phyloP scores from a whole-genome alignment of 2,888 invertebrate genomes.

The Limulus polyphemus region DNA sequence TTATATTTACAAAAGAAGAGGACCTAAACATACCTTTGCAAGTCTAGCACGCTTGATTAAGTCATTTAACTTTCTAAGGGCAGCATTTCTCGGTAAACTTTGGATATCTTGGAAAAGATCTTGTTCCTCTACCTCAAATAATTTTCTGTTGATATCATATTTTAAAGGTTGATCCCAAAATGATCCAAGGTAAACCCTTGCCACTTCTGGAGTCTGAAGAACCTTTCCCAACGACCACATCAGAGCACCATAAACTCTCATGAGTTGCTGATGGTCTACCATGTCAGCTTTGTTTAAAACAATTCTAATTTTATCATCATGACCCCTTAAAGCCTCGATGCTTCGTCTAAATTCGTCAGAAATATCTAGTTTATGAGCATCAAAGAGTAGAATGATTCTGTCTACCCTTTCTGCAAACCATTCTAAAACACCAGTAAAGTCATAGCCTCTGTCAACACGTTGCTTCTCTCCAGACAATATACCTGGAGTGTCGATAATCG shows the following conservation, averaged over 20 bases:
- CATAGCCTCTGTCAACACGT: constrained; percentile 69
- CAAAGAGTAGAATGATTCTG: constrained; percentile 89
- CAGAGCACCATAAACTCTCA: constrained; percentile 95
- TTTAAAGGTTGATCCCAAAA: constrained; percentile 97
- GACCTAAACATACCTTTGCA: constrained; percentile 55
- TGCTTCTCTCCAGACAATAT: constrained; percentile 94
- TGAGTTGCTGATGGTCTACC: constrained; percentile 96
- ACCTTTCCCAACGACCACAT: constrained; percentile 99
- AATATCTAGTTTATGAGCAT: constrained; percentile 97
- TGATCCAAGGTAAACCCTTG: constrained; percentile 96
- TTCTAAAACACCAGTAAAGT: constrained; percentile 94
- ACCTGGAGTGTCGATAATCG: constrained; percentile 95
- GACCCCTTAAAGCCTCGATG: constrained; percentile 87
- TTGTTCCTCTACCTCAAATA: constrained; percentile 91
- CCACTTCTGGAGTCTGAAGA: constrained; percentile 94
- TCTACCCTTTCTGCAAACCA: constrained; percentile 99
- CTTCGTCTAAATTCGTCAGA: constrained; percentile 96
- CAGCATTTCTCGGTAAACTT: constrained; percentile 87
- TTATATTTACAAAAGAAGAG: too few species aligned
- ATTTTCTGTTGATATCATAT: constrained; percentile 77
- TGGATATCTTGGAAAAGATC: constrained; percentile 90
- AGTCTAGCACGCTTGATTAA: constrained; percentile 91
- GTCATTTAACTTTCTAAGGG: constrained; percentile 91
- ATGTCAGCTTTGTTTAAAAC: constrained; percentile 99
- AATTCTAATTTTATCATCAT: constrained; percentile 95